A percentile compares a stretch with the other conserved stretches of the same genome.
Conservation (phyloP, 2,888 invertebrate species). For the Exephanes ischioxanthus region DNA sequence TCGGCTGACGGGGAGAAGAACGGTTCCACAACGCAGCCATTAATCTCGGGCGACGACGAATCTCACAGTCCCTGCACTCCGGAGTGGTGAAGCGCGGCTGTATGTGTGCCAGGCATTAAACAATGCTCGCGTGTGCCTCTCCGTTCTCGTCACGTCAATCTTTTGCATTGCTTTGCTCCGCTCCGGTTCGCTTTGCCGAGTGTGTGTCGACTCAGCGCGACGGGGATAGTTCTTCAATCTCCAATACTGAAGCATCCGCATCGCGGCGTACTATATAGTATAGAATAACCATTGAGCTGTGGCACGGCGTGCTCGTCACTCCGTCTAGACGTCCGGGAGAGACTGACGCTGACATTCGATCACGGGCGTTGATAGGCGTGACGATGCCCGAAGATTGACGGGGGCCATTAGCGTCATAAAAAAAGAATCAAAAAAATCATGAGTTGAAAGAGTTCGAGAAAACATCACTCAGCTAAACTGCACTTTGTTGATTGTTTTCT, state of each 20-base stretch:
- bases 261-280: conserved; percentile 3
- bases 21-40: conserved; percentile 57
- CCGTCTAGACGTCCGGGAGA: conserved; percentile 47
- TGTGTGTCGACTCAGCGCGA: conserved; percentile 65
- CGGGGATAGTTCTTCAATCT: conserved; percentile 34
- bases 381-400: conserved; percentile 49
- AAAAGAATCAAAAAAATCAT: conserved; percentile 26
- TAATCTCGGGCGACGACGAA: conserved; percentile 60
- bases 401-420: conserved; percentile 44
- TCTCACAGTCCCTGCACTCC: conserved; percentile 32
- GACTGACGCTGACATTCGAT: conserved; percentile 65
- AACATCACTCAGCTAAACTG: neutral
- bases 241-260: conserved; percentile 30
- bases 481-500: neutral
- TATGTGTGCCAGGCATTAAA: conserved; percentile 51
- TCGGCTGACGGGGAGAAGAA: conserved; percentile 53
- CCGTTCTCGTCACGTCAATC: conserved; percentile 64
- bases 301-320: conserved; percentile 48
- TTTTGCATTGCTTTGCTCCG: conserved; percentile 43
- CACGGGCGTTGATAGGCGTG: conserved; percentile 48
- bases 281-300: conserved; percentile 55
- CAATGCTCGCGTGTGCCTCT: conserved; percentile 45
- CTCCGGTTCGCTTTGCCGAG: conserved; percentile 31
- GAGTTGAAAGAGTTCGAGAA: neutral
- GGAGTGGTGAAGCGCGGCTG: conserved; percentile 35